Conservation (phyloP, 2,888 invertebrate genomes). For the Diaperis boleti region DNA sequence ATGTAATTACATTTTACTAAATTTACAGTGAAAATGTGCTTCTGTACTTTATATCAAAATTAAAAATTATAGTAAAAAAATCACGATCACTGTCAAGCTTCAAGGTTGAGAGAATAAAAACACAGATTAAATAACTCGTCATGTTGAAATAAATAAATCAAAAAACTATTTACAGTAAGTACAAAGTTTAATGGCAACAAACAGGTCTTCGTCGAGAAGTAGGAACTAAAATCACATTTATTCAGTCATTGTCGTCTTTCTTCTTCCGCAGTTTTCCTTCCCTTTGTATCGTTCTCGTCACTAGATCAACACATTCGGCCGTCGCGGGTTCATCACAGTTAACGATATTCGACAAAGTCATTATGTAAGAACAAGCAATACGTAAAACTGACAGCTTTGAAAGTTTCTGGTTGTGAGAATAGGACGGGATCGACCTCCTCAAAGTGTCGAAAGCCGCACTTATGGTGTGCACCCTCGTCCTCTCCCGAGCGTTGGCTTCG, state of each 20-base stretch:
- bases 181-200: constrained; percentile 35
- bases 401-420: constrained; percentile 93
- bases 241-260: constrained; percentile 75
- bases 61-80: no score
- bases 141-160: constrained; percentile 34
- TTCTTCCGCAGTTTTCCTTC: constrained; percentile 91
- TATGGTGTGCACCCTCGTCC: constrained; percentile 94
- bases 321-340: constrained; percentile 77
- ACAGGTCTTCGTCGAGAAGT: constrained; percentile 20
- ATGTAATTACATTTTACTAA: no score
- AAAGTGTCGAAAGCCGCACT: constrained; percentile 95
- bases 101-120: constrained; percentile 21
- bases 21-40: no score
- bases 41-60: no score
- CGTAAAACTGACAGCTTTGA: constrained; percentile 92
- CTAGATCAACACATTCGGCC: constrained; percentile 83
- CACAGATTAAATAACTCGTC: constrained; percentile 16
- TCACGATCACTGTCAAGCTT: not conserved
- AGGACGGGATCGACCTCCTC: constrained; percentile 86
- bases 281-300: constrained; percentile 93
- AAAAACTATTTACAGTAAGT: constrained; percentile 39
- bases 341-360: constrained; percentile 84
- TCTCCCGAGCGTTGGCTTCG: constrained; percentile 93
- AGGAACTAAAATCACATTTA: constrained; percentile 27
- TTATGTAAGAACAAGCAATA: constrained; percentile 94